Base-by-base conservation (phyloP, 2,797 vertebrate species). In the Cephalopachus bancanus region DNA sequence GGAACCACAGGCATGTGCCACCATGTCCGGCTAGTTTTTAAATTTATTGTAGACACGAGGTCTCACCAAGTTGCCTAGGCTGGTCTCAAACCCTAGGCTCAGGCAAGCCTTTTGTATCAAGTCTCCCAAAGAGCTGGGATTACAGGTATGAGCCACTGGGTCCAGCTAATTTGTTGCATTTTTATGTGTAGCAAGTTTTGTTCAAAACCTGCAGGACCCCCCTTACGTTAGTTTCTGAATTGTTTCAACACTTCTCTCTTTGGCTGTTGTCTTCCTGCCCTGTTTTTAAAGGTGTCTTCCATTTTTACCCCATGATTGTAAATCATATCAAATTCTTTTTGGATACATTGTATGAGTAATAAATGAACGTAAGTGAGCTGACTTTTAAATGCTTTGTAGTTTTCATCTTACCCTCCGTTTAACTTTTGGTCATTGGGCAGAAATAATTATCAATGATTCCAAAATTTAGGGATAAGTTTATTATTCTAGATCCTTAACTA, bases 391-490 rank as follows among this genome's bases (percentile, higher is more conserved):
- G 88, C 30, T 88, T 24, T 62, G 28, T 30, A 81, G 30, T 94
- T 10, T 96, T 94, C 67, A 93, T 71, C 24, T 92, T 90, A 83
- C 79, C 4, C 10, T 72, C 60, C 19, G 89, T 78, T 90, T 93
- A 91, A 76, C 26, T 59, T 93, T 80, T 89, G 30, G 65, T 90
- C 55, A 85, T 72, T 91, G 53, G 83, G 55, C 20, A 93, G 59
- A 85, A 94, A 86, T 65, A 85, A 79, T 20, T 96, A 72, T 87
- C 60, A 75, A 75, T 91, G 37, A 92, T 86, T 75, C 12, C 37
- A 92, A 91, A 93, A 94, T 83, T 95, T 91, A 92, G 90, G 49
- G 80, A 60, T 1, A 85, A 88, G 28, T 62, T 59, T 78, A 59
- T 85, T 51, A 65, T 22, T 93, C 37, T 65, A 85, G 28, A 91